A percentile compares a stretch with the other conserved stretches of the same genome.
Conservation (phyloP, 2,888 invertebrate species). For the Scotopteryx bipunctaria region DNA sequence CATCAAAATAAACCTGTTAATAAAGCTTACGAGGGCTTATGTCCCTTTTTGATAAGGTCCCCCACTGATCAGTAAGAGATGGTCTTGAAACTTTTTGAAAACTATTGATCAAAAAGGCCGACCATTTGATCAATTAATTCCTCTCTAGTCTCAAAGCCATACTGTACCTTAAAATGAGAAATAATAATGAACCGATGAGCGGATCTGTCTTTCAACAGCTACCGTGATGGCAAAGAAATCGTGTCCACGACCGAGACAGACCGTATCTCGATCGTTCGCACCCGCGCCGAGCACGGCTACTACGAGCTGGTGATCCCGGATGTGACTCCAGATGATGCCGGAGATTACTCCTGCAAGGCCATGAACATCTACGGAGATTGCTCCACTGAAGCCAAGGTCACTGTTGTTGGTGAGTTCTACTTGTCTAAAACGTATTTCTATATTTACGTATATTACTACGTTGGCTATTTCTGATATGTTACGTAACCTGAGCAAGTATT, state of each 20-base stretch:
- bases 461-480: not conserved
- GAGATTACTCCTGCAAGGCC: slow-evolving; percentile 92
- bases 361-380: slow-evolving; percentile 91
- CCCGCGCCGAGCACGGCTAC: slow-evolving; percentile 91
- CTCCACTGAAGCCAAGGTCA: slow-evolving; percentile 88
- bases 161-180: no score
- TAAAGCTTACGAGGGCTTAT: no score
- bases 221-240: slow-evolving; percentile 91
- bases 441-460: no score
- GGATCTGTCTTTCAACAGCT: slow-evolving; percentile 80
- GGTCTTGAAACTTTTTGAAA: no score
- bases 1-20: no score
- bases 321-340: slow-evolving; percentile 90
- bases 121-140: no score
- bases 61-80: no score
- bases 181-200: not conserved
- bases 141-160: no score
- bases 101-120: no score
- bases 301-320: slow-evolving; percentile 94
- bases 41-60: no score
- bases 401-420: slow-evolving; percentile 88
- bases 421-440: no score
- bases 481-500: not conserved
- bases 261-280: slow-evolving; percentile 87
- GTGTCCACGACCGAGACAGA: slow-evolving; percentile 85